These are phyloP conservation scores for Rynchops niger DNA, from an alignment of 2,113 vertebrate species.

Conservation along the genomic window DNA sequence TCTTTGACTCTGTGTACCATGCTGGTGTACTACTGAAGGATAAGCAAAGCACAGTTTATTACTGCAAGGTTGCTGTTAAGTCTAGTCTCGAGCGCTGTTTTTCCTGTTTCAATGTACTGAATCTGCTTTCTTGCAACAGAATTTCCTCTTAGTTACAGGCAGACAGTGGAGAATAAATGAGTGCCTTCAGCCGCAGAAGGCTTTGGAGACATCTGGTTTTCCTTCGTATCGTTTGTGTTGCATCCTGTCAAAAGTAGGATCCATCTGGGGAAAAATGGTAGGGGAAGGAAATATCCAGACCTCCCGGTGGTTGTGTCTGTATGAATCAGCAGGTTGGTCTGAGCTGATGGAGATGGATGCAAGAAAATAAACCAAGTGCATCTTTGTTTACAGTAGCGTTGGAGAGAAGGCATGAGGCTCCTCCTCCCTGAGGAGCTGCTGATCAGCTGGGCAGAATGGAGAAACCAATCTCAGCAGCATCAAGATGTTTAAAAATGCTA, in stretches of 20 bases:
- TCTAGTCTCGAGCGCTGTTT: not conserved
- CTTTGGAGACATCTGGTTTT: not conserved
- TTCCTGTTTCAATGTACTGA: not conserved
- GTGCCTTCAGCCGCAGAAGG: not conserved
- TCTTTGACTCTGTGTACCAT: not conserved
- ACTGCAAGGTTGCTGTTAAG: not conserved
- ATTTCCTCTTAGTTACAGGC: not conserved
- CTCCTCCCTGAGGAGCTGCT: conserved; percentile 48
- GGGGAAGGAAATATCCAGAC: not conserved
- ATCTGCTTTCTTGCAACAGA: not conserved
- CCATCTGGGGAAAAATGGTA: not conserved
- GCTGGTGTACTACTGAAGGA: not conserved
- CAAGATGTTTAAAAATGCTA: conserved; percentile 16
- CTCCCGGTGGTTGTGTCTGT: not conserved
- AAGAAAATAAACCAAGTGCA: not conserved
- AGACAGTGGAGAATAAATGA: not conserved
- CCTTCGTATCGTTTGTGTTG: not conserved
- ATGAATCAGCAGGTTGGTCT: not conserved
- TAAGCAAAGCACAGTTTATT: not conserved
- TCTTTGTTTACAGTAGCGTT: not conserved
- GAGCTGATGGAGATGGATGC: not conserved
- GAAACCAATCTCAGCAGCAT: conserved; percentile 12
- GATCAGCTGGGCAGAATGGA: conserved; percentile 21
- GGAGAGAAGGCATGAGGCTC: not conserved
- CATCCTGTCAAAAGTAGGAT: conserved; percentile 9